Evolutionary conservation across 1,140 invertebrate species (phyloP).

Genomic region (Musca domestica): DNA sequence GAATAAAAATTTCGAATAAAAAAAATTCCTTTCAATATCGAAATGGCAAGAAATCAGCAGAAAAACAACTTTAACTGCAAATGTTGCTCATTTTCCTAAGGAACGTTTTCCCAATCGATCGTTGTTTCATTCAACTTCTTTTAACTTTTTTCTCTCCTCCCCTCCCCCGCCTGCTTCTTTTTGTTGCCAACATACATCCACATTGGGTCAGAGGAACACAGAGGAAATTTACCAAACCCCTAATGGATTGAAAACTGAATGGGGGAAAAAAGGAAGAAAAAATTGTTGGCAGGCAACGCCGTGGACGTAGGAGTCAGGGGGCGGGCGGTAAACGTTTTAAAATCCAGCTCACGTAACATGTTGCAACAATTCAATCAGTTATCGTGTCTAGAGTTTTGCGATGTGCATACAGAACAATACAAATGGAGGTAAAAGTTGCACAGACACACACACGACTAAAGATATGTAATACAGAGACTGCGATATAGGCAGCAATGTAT

Average conservation of each 20-base stretch:
- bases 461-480: no score
- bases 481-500: no score
- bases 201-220: no score
- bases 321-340: background rate
- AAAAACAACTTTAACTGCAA: constrained; percentile 16
- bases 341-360: constrained; percentile 23
- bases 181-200: no score
- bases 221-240: background rate
- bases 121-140: constrained; percentile 2
- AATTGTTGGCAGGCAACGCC: background rate
- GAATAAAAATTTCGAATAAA: background rate
- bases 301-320: no score
- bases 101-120: background rate
- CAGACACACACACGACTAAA: no score
- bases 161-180: no score
- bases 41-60: constrained; percentile 1
- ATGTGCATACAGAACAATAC: constrained; percentile 4
- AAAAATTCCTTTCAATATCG: no score
- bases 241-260: background rate
- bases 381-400: constrained; percentile 21
- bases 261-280: background rate
- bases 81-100: constrained; percentile 22
- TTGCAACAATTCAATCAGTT: constrained; percentile 29
- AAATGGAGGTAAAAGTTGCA: no score
- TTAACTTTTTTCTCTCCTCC: background rate